Conservation (phyloP, 2,797 vertebrate genomes). For the Melanitta fusca region DNA sequence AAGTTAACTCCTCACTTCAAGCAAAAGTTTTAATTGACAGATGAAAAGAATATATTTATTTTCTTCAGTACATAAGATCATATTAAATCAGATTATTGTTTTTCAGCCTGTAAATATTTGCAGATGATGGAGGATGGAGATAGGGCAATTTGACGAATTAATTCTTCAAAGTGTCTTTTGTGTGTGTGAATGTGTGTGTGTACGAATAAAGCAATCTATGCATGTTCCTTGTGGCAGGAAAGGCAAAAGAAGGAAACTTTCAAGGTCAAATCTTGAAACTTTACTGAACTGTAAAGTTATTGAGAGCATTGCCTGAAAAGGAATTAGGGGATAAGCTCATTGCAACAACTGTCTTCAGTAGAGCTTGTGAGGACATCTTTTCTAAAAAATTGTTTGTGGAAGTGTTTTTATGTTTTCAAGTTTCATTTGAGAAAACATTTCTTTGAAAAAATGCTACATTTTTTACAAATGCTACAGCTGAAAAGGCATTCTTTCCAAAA, state of each 20-base stretch:
- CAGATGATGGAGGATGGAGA: not conserved
- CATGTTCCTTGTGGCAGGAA: not conserved
- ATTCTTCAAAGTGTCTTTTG: not conserved
- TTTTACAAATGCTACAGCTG: not conserved
- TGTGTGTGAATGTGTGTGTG: too few relatives aligned
- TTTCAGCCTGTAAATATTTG: not conserved
- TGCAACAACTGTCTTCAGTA: not conserved
- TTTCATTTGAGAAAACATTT: not conserved
- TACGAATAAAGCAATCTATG: not conserved
- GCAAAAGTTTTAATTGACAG: conserved; percentile 26
- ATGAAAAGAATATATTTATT: not conserved
- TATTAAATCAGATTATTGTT: not conserved
- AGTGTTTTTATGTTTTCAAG: not conserved
- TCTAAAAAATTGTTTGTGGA: not conserved
- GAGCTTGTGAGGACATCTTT: not conserved
- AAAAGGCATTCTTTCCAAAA: not conserved
- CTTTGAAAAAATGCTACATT: not conserved
- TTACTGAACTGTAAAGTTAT: not conserved
- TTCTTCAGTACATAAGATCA: not conserved
- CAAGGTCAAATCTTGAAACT: not conserved
- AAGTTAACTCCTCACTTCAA: not conserved
- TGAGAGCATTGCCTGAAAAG: not conserved
- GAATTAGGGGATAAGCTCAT: not conserved
- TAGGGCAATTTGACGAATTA: not conserved
- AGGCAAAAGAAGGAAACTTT: not conserved